Base-by-base conservation (phyloP, 2,888 invertebrate genomes). In the Bombylius major region DNA sequence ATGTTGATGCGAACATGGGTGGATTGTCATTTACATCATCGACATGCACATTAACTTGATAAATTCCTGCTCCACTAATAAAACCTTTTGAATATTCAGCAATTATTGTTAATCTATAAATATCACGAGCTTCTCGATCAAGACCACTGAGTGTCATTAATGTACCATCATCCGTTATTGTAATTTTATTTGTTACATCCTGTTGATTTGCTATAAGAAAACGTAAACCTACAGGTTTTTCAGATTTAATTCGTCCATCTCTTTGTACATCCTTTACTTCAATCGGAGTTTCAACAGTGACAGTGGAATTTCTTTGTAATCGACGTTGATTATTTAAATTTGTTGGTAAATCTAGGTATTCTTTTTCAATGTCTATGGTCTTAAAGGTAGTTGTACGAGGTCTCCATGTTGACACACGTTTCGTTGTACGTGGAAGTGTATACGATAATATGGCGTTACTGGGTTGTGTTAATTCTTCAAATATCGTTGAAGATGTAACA, bases 21-120 rank as follows among this genome's bases (percentile, higher is more conserved):
- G 89, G 80, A 66, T 91, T 91, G 66, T 92, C 92, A 66, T 93
- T 92, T 59, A 88, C 88, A 67, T 93, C 92, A 58, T 88, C 87
- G 1, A 92, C 89, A 55, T 83, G 77, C 39, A 92, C 79, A 12
- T 83, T 84, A 1, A 89, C 85, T 78, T 88, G 89, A 67, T 87
- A 89, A 56, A 88, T 84, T 4, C 86, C 87, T 51, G 84, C 84
- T 8, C 83, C 83, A 59, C 82, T 82, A 55, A 82, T 79, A 58
- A 80, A 70, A 8, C 87, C 87, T 67, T 85, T 82, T 32, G 78
- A 81, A 62, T 84, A 86, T 69, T 90, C 89, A 11, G 86, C 88
- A 47, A 90, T 86, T 0, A 90, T 82, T 0, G 89, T 89, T 62
- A 90, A 76, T 65, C 86, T 80, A 63, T 89, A 90, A 53, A 79